Evolutionary conservation across 2,888 invertebrate species (phyloP).

Genomic region (Euclidia mi): DNA sequence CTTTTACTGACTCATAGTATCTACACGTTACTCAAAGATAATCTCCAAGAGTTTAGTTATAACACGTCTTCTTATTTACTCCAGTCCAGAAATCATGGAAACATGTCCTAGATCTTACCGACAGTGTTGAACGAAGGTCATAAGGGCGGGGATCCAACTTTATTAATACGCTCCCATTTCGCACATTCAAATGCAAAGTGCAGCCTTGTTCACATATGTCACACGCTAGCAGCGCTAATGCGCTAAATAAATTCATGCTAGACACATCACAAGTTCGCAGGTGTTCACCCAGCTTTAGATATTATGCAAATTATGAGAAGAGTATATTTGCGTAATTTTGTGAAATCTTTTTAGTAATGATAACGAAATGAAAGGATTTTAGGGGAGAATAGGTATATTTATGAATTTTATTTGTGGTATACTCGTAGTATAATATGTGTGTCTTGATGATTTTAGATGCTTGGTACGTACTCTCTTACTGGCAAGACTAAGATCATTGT

Average conservation of each 20-base stretch:
- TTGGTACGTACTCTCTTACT: no score
- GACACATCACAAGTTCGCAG: constrained; percentile 60
- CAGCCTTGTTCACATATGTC: constrained; percentile 60
- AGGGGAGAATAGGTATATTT: not conserved
- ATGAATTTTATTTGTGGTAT: no score
- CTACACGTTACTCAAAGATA: no score
- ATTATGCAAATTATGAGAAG: constrained; percentile 57
- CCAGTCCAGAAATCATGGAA: no score
- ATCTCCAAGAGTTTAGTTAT: no score
- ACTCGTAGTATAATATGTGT: no score
- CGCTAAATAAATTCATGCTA: constrained; percentile 70
- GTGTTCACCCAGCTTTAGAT: constrained; percentile 55
- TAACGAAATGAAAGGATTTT: constrained; percentile 38
- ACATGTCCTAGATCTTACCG: not conserved
- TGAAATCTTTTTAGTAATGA: constrained; percentile 38
- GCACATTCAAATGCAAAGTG: constrained; percentile 66
- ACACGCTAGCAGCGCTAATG: constrained; percentile 56
- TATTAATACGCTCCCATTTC: constrained; percentile 58
- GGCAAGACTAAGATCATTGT: no score
- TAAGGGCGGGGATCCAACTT: constrained; percentile 41
- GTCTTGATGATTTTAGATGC: no score
- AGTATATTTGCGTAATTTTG: constrained; percentile 36
- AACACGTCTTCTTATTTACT: not conserved
- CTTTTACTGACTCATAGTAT: no score
- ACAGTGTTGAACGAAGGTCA: constrained; percentile 29